Evolutionary conservation across 2,888 invertebrate species (phyloP), one percentile per base, ranked within the genome.

Genomic region (Drosophila bunnanda): DNA sequence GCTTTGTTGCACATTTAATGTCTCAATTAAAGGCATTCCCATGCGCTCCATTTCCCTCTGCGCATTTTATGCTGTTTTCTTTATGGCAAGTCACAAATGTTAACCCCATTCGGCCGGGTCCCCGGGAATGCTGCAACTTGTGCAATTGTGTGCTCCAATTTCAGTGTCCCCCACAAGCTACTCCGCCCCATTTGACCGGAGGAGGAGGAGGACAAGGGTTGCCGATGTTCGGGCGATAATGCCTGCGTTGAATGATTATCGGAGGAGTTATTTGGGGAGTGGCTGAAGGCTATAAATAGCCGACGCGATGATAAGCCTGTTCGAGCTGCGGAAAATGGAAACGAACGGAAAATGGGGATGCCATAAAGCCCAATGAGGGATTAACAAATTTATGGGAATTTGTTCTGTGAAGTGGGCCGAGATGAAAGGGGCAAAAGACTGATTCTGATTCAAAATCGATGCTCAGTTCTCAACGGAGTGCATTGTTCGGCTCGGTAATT

Each of bases 1-100:
- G 52, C 22, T 48, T 52, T 58, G 50, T 48, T 75, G 72, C 78
- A 76, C 67, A 77, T 83, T 80, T 83, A 74, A 54, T 67, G 83
- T 65, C 79, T 77, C 85, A 86, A 87, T 86, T 86, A 84, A 79
- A 77, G 73, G 75, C 62, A 78, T 82, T 77, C 66, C 77, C 75
- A 71, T 61, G 72, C 77, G 77, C 44, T 15, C 17, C 62, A 54
- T 32, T 64, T 57, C 34, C 44, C 61, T 28, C 34, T 53, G 60
- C 34, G 12, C 46, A 43, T 48, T 60, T 50, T 17, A 46, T 46
- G 46, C 46, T 12, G 46, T 46, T 46, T 46, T 46, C 46, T 62
- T 66, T 34, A 64, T 61, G 64, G 59, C 41, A 75, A 78, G 56
- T 70, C 68, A 73, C 59, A 67, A 48, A 36, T 34, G 55, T 65